phyloP scores from a whole-genome alignment of 2,888 invertebrate genomes.

The Suillia variegata region DNA sequence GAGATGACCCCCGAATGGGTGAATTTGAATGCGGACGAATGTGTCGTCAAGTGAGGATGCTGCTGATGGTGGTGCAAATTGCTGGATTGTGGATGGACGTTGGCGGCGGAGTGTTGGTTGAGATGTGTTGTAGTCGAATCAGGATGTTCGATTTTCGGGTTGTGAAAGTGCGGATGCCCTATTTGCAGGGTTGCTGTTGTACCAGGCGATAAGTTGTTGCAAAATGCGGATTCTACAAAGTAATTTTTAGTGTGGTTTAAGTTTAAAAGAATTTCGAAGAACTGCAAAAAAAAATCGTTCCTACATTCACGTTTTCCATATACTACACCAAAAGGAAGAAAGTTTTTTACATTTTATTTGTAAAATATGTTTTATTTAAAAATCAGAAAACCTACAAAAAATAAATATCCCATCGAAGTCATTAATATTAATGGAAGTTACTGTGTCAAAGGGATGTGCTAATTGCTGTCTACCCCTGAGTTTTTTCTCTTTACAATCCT shows the following conservation, averaged over 20 bases:
- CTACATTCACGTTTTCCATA: too few species aligned
- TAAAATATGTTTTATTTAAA: neutral
- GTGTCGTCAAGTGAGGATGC: slow-evolving; percentile 33
- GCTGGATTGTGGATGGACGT: slow-evolving; percentile 27
- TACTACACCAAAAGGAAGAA: too few species aligned
- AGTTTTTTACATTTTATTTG: too few species aligned
- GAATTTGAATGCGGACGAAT: slow-evolving; percentile 44
- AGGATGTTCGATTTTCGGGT: slow-evolving; percentile 57
- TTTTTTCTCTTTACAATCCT: neutral
- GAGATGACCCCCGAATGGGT: slow-evolving; percentile 48
- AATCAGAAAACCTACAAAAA: too few species aligned
- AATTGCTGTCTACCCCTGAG: neutral
- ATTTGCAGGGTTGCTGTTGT: slow-evolving; percentile 21
- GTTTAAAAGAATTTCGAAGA: too few species aligned
- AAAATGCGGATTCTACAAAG: slow-evolving; percentile 48
- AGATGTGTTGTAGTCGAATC: slow-evolving; percentile 56
- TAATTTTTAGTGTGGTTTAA: neutral
- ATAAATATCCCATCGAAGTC: too few species aligned
- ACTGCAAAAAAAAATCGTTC: too few species aligned
- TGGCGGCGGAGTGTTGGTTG: slow-evolving; percentile 26
- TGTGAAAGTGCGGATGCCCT: slow-evolving; percentile 47
- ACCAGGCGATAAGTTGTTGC: slow-evolving; percentile 49
- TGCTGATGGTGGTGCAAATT: slow-evolving; percentile 35
- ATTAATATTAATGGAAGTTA: too few species aligned
- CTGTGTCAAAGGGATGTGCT: too few species aligned